Evolutionary conservation across 2,888 invertebrate genomes (phyloP), one percentile per base, ranked within the genome.

Genomic region (Argynnis bischoffii): DNA sequence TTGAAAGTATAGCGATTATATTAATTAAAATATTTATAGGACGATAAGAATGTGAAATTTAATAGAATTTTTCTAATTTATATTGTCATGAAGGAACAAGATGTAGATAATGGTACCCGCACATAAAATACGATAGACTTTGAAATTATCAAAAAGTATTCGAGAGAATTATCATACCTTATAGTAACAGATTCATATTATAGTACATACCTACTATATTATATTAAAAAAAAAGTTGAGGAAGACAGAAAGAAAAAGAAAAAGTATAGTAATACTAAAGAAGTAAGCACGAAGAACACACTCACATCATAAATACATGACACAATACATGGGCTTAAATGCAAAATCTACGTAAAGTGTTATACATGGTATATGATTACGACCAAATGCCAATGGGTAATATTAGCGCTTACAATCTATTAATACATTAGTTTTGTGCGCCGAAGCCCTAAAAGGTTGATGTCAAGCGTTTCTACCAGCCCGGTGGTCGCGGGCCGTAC

Each of bases 291-390:
- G 79, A 79, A 89, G 86, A 88, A 85, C 87, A 90, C 90, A 88
- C 85, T 85, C 86, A 90, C 89, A 79, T 85, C 86, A 87, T 87
- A 84, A 82, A 86, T 87, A 89, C 83, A 88, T 76, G 78, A 74
- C 90, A 91, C 89, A 87, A 90, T 92, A 92, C 90, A 90, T 88
- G 87, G 87, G 84, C 85, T 87, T 90, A 91, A 84, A 91, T 90
- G 89, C 85, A 89, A 91, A 89, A 87, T 82, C 92, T 92, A 92
- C 92, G 83, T 88, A 89, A 89, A 85, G 83, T 87, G 86, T 87
- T 88, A 90, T 83, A 90, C 84, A 88, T 87, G 89, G 89, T 84
- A 90, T 83, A 88, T 87, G 89, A 89, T 89, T 90, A 90, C 86
- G 86, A 85, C 85, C 82, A 82, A 88, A 89, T 35, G 83, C 87